A percentile compares a stretch with the other conserved stretches of the same genome.
phyloP scores from a whole-genome alignment of 2,113 vertebrate species.

The Gambusia affinis region DNA sequence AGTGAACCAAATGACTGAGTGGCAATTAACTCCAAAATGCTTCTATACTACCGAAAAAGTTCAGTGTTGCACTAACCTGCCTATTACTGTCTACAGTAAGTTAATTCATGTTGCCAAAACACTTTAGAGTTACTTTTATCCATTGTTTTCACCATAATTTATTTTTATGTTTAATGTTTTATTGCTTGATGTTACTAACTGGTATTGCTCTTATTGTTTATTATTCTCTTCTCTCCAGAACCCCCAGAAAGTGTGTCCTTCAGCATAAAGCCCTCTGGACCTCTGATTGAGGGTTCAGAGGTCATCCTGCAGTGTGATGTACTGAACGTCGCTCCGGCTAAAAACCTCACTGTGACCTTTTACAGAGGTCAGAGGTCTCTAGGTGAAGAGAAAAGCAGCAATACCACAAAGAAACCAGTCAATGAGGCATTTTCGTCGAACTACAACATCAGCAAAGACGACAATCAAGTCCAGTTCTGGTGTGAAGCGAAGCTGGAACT shows the following conservation, averaged over 20 bases:
- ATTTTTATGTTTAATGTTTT: neutral
- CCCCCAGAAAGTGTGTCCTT: too few relatives aligned
- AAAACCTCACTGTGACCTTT: slow-evolving; percentile 47
- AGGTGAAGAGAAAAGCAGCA: accelerated
- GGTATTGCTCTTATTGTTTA: too few relatives aligned
- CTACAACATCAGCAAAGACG: neutral
- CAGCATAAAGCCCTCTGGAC: neutral
- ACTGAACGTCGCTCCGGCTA: slow-evolving; percentile 16
- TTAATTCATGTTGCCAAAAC: neutral
- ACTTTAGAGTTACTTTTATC: too few relatives aligned
- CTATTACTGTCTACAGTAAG: slow-evolving; percentile 13
- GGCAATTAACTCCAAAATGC: accelerated
- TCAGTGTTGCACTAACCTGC: accelerated
- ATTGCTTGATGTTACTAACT: neutral
- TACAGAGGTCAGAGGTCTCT: slow-evolving; percentile 8
- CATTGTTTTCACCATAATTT: too few relatives aligned
- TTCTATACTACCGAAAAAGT: accelerated
- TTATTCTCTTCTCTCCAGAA: too few relatives aligned
- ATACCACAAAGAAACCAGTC: neutral
- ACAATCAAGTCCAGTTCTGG: slow-evolving; percentile 41
- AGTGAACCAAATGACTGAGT: neutral
- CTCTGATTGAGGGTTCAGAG: slow-evolving; percentile 17
- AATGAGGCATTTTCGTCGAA: neutral
- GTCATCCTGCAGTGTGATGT: slow-evolving; percentile 68
- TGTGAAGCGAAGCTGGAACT: slow-evolving; percentile 52